These are phyloP conservation scores for Allobates femoralis DNA, from an alignment of 2,797 vertebrate genomes.

Conservation along the genomic window DNA sequence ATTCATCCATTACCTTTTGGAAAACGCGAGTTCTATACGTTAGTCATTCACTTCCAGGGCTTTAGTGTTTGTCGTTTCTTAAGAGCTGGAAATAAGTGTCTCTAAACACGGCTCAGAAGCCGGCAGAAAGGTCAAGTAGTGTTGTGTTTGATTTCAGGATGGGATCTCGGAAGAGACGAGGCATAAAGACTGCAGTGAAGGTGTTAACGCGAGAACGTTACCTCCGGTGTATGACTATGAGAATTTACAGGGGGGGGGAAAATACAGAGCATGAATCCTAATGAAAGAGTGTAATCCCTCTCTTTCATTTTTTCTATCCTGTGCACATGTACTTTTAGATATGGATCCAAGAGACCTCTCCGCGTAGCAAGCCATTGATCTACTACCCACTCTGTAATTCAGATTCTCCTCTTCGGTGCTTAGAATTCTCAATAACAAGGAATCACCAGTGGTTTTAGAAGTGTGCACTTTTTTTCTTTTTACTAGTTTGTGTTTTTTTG, in stretches of 20 bases:
- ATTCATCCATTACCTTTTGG: slow-evolving; percentile 29
- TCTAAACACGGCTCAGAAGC: background rate
- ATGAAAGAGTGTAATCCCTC: slow-evolving; percentile 42
- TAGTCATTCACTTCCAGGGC: background rate
- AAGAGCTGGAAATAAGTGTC: background rate
- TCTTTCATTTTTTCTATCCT: slow-evolving; percentile 35
- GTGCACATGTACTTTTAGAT: slow-evolving; percentile 42
- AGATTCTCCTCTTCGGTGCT: slow-evolving; percentile 26
- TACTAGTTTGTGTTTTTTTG: background rate
- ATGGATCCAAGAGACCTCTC: slow-evolving; percentile 47
- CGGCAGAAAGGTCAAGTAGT: background rate
- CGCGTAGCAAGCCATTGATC: slow-evolving; percentile 49
- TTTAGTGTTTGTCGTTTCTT: background rate
- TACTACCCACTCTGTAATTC: slow-evolving; percentile 48
- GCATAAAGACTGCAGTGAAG: background rate
- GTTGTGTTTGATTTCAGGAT: background rate
- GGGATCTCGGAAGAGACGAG: background rate
- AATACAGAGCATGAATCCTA: slow-evolving; percentile 26
- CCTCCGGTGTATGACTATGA: slow-evolving; percentile 6
- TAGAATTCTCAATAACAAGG: slow-evolving; percentile 44
- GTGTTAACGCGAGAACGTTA: background rate
- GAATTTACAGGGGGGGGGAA: background rate
- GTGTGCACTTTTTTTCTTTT: slow-evolving; percentile 6
- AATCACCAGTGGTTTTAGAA: slow-evolving; percentile 7
- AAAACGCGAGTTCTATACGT: slow-evolving; percentile 6